These are phyloP conservation scores for Drosophila gunungcola DNA, from an alignment of 1,140 invertebrate species.

Conservation along the genomic window DNA sequence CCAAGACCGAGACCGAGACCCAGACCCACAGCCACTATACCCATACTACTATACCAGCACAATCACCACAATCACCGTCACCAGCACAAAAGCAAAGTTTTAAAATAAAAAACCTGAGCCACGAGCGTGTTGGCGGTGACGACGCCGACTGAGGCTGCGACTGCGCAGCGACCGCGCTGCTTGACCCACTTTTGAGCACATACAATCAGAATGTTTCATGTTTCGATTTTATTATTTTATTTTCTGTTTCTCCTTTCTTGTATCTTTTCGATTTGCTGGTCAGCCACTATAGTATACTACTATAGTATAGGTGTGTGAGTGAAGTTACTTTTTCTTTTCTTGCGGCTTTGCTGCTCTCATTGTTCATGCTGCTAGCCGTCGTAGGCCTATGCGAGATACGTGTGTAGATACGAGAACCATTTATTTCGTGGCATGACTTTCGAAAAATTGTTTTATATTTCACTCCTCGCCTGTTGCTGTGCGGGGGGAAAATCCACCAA, in stretches of 20 bases:
- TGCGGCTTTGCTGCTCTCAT: slow-evolving; percentile 75
- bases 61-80: slow-evolving; percentile 4
- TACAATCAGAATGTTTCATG: slow-evolving; percentile 85
- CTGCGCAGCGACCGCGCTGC: slow-evolving; percentile 40
- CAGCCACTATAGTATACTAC: slow-evolving; percentile 24
- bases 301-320: slow-evolving; percentile 38
- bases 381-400: slow-evolving; percentile 77
- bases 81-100: slow-evolving; percentile 22
- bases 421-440: slow-evolving; percentile 78
- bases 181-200: slow-evolving; percentile 77
- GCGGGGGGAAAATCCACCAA: slow-evolving; percentile 20
- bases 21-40: slow-evolving; percentile 36
- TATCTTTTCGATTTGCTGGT: slow-evolving; percentile 76
- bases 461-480: slow-evolving; percentile 22
- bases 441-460: slow-evolving; percentile 62
- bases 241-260: slow-evolving; percentile 77
- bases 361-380: slow-evolving; percentile 51
- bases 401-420: slow-evolving; percentile 67
- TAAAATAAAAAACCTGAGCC: slow-evolving; percentile 67
- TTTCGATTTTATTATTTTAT: slow-evolving; percentile 84
- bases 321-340: slow-evolving; percentile 82
- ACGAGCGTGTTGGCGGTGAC: slow-evolving; percentile 65
- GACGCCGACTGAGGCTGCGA: slow-evolving; percentile 22
- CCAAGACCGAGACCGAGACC: slow-evolving; percentile 34
- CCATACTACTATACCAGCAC: slow-evolving; percentile 3